Evolutionary conservation across 2,888 invertebrate species (phyloP), one percentile per base, ranked within the genome.

Genomic region (Maniola hyperantus): DNA sequence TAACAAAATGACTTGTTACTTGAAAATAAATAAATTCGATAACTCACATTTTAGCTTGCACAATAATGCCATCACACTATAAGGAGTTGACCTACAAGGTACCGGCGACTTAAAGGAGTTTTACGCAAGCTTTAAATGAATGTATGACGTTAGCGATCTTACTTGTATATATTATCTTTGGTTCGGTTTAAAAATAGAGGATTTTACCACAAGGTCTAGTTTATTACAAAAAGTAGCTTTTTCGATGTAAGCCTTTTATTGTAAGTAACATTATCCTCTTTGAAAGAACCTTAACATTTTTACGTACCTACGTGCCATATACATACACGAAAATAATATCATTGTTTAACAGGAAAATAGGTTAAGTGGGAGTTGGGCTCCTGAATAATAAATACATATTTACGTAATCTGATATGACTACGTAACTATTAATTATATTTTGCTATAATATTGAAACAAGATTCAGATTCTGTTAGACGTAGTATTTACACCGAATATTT

Each of bases 231-330:
- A 26, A 44, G 58, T 26, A n/a, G 46, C 59, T 33, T 15, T 59
- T n/a, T 5, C n/a, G 18, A 11, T 48, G 46, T 44, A 44, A 58
- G 42, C 18, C 26, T 58, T 44, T 58, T 44, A 58, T 33, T 20
- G 20, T 44, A 13, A 42, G 26, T 44, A 26, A 58, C 26, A 44
- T 58, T 44, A 58, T 58, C 42, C 42, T 44, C 58, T 58, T 57
- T 26, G 58, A 33, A 7, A 58, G n/a, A 44, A 58, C 15, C 42
- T 8, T 44, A 44, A n/a, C 36, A 36, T 34, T 10, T 54, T 54
- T 54, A 18, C 18, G 15, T 54, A 15, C 33, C 11, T 57, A 39
- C 20, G 20, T 20, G 42, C 7, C 7, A 26, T 42, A 44, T 44
- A n/a, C n/a, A n/a, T 58, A 26, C 44, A 44, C 13, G 44, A 26